Evolutionary conservation across 2,797 vertebrate genomes (phyloP).

Genomic region (Cyclopterus lumpus): DNA sequence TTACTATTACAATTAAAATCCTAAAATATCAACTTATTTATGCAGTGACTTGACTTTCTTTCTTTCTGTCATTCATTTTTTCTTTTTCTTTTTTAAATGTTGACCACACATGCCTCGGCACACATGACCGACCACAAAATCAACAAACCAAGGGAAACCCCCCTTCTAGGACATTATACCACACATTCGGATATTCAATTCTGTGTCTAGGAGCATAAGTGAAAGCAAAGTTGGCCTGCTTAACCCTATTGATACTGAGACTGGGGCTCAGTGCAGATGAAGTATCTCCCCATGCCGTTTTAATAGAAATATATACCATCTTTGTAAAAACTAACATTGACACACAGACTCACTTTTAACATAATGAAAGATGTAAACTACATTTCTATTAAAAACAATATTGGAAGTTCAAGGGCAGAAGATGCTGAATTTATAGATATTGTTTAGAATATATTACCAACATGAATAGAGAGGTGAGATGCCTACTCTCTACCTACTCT

Average conservation of each 20-base stretch:
- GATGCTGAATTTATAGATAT: background rate
- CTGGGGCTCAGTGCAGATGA: slow-evolving; percentile 26
- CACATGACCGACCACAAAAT: background rate
- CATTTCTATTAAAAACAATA: background rate
- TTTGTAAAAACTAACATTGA: slow-evolving; percentile 6
- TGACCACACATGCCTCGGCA: background rate
- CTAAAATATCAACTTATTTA: background rate
- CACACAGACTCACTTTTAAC: background rate
- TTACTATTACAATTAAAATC: background rate
- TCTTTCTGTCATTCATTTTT: background rate
- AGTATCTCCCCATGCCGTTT: slow-evolving; percentile 10
- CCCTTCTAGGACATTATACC: background rate
- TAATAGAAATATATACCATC: background rate
- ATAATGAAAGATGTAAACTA: background rate
- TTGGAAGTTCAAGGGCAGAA: slow-evolving; percentile 4
- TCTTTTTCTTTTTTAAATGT: background rate
- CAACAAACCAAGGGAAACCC: background rate
- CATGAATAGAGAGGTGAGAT: background rate
- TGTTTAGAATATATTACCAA: background rate
- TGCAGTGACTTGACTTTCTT: background rate
- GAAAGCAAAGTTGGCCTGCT: slow-evolving; percentile 14
- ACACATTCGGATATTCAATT: background rate
- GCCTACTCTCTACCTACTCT: background rate
- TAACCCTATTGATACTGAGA: slow-evolving; percentile 12
- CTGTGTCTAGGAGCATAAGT: slow-evolving; percentile 2